Evolutionary conservation across 2,113 vertebrate genomes (phyloP).

Genomic region (Ptilorrhoa leucosticta): DNA sequence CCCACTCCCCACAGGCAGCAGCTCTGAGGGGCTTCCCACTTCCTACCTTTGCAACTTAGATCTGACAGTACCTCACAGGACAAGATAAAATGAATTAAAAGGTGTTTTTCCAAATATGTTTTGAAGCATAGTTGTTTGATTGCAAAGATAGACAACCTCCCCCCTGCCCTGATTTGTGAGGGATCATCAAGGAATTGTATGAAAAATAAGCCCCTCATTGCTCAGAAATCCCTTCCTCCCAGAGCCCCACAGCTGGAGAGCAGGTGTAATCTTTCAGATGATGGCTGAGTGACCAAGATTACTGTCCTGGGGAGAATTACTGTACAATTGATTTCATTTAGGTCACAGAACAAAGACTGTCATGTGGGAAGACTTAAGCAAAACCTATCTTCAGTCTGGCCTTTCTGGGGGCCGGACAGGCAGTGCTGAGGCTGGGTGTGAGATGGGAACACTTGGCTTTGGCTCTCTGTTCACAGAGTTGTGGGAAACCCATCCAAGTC

Average conservation of each 20-base stretch:
- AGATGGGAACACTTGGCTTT: background rate
- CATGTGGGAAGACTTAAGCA: background rate
- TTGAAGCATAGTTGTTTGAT: background rate
- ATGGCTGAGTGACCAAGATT: background rate
- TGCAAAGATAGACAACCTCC: background rate
- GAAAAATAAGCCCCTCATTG: background rate
- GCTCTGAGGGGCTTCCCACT: background rate
- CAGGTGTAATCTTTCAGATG: background rate
- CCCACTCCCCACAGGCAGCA: background rate
- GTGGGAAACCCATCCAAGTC: background rate
- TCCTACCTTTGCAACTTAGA: background rate
- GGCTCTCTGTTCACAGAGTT: accelerated
- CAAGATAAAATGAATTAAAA: background rate
- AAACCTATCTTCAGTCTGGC: background rate
- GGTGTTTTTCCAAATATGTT: accelerated
- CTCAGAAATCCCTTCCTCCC: background rate
- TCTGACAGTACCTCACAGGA: background rate
- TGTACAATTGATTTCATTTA: background rate
- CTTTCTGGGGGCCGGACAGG: background rate
- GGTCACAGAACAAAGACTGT: background rate
- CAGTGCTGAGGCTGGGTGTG: background rate
- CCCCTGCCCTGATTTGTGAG: background rate
- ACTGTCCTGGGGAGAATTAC: background rate
- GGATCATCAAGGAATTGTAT: background rate
- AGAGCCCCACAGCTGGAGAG: background rate